These are phyloP conservation scores for Argynnis bischoffii DNA, from an alignment of 2,888 invertebrate species.

Conservation along the genomic window DNA sequence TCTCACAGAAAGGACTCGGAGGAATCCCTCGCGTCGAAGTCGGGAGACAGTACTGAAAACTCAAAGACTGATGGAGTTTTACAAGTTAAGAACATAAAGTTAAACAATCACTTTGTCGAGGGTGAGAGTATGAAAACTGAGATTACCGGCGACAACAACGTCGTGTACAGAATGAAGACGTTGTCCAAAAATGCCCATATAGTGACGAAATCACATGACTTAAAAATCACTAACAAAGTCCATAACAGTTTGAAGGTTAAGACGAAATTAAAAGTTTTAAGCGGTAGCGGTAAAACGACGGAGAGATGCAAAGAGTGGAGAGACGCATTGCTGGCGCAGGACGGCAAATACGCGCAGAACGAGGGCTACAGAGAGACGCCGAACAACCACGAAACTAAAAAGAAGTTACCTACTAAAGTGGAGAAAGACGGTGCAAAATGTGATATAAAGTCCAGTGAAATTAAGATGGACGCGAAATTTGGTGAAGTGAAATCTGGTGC, in stretches of 20 bases:
- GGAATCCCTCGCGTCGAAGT: conserved; percentile 61
- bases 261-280: conserved; percentile 70
- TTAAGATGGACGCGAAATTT: conserved; percentile 61
- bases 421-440: conserved; percentile 68
- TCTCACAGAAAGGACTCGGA: conserved; percentile 65
- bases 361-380: conserved; percentile 77
- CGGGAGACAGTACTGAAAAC: conserved; percentile 62
- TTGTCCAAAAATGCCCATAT: conserved; percentile 78
- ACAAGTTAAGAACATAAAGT: conserved; percentile 65
- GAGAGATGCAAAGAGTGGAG: conserved; percentile 81
- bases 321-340: conserved; percentile 81
- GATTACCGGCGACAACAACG: conserved; percentile 69
- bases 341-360: conserved; percentile 78
- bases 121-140: conserved; percentile 67
- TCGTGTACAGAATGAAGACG: conserved; percentile 76
- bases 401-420: conserved; percentile 71
- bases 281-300: conserved; percentile 56
- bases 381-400: conserved; percentile 72
- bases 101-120: conserved; percentile 68
- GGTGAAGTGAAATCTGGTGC: conserved; percentile 64
- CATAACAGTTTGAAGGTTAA: conserved; percentile 68
- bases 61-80: conserved; percentile 72
- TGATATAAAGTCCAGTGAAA: conserved; percentile 70
- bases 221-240: conserved; percentile 65
- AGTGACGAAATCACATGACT: conserved; percentile 75